These are phyloP conservation scores for Holacanthus passer DNA, from an alignment of 2,113 vertebrate species.

Conservation along the genomic window DNA sequence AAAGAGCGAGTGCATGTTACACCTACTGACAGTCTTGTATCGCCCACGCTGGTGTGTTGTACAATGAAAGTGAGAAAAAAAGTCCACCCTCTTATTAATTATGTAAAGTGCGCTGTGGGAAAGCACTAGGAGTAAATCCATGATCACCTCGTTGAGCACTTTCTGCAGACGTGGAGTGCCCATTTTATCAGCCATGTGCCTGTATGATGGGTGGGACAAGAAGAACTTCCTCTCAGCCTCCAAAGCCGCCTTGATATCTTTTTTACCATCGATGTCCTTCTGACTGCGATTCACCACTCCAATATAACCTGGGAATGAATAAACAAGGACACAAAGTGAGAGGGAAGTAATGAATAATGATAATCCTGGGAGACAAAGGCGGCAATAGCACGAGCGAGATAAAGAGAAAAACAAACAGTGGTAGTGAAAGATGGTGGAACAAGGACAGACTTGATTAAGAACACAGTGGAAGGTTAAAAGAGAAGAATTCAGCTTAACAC, in stretches of 20 bases:
- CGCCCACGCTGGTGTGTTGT: slow-evolving; percentile 34
- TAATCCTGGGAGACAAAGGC: background rate
- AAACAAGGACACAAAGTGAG: background rate
- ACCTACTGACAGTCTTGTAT: slow-evolving; percentile 24
- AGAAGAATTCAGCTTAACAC: slow-evolving; percentile 1
- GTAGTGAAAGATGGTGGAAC: background rate
- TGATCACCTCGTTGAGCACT: slow-evolving; percentile 86
- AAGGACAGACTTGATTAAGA: background rate
- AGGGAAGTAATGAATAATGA: slow-evolving; percentile 5
- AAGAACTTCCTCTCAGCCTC: slow-evolving; percentile 91
- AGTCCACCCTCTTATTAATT: slow-evolving; percentile 54
- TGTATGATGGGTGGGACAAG: slow-evolving; percentile 83
- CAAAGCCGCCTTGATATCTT: slow-evolving; percentile 89
- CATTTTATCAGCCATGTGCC: slow-evolving; percentile 90
- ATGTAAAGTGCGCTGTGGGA: slow-evolving; percentile 59
- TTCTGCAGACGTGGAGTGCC: slow-evolving; percentile 89
- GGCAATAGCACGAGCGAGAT: background rate
- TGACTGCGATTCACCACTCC: slow-evolving; percentile 92
- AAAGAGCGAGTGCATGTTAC: slow-evolving; percentile 18
- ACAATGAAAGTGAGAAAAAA: slow-evolving; percentile 21
- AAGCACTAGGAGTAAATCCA: slow-evolving; percentile 34
- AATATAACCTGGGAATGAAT: slow-evolving; percentile 84
- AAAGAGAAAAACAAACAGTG: background rate
- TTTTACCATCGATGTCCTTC: slow-evolving; percentile 92
- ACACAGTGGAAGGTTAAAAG: background rate